Percentiles rank a stretch among this genome's conserved stretches.
phyloP scores from a whole-genome alignment of 2,113 vertebrate species.

The Trematomus loennbergii region DNA sequence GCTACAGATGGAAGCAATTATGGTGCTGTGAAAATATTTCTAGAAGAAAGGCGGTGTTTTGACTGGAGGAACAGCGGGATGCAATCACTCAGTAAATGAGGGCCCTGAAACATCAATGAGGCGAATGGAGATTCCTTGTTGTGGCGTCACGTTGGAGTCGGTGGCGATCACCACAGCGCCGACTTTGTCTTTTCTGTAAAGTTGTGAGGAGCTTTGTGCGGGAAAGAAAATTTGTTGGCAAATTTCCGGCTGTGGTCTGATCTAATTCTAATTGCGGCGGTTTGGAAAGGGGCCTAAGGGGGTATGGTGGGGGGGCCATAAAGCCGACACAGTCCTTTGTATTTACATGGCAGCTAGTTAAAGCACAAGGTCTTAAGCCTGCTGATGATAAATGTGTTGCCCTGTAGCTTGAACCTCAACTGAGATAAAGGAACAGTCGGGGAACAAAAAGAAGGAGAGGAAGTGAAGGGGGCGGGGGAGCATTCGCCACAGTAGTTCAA shows the following conservation, averaged over 20 bases:
- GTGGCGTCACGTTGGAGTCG: constrained; percentile 43
- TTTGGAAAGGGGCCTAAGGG: constrained; percentile 53
- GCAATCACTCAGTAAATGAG: constrained; percentile 81
- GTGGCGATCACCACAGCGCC: constrained; percentile 31
- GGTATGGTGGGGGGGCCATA: constrained; percentile 24
- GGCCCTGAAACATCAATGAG: constrained; percentile 75
- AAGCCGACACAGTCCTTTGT: constrained; percentile 53
- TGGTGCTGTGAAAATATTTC: constrained; percentile 83
- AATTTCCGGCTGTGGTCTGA: constrained; percentile 56
- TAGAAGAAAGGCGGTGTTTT: constrained; percentile 79
- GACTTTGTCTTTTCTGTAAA: constrained; percentile 19
- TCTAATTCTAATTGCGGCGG: constrained; percentile 65
- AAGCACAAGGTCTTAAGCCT: constrained; percentile 38
- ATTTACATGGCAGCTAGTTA: constrained; percentile 58
- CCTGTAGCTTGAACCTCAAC: constrained; percentile 54
- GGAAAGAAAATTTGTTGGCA: constrained; percentile 58
- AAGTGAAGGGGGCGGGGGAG: background rate
- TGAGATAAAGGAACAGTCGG: constrained; percentile 32
- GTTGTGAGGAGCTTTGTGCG: constrained; percentile 35
- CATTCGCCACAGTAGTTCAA: constrained; percentile 25
- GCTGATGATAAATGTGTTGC: constrained; percentile 62
- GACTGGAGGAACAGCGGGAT: constrained; percentile 78
- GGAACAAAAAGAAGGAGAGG: constrained; percentile 28
- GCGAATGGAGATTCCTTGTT: constrained; percentile 47
- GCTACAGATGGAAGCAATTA: constrained; percentile 86